Base-by-base conservation (phyloP, 2,797 vertebrate genomes). In the Typhlichthys eigenmanni region DNA sequence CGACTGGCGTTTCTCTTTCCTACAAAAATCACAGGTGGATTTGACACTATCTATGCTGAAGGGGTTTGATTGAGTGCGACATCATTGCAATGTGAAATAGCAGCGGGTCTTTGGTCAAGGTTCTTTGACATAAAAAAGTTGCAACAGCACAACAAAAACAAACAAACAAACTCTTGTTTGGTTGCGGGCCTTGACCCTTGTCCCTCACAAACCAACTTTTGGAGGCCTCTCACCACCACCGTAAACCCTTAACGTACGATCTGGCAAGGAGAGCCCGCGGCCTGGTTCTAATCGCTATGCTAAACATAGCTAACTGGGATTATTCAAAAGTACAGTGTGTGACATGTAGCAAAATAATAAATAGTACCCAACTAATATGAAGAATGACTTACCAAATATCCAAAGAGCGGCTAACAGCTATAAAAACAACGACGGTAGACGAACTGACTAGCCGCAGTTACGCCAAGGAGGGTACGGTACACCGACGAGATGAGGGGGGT, bases 361-460 rank as follows among this genome's bases (percentile, higher is more conserved):
- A 81, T 29, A 69, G 34, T 63, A 55, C 38, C 43, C 13, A 34
- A 8, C 5, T 38, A 29, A 14, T 52, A 19, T 47, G 19, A 17
- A 13, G 52, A 5, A 62, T 9, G 58, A 91, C 91, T 92, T 88
- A 92, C 91, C 91, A 68, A 86, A 82, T 78, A 68, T 83, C 78
- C 67, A 60, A 80, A 78, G 62, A 78, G 49, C 54, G 53, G 61
- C 59, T 75, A 70, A 80, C 80, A 76, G 78, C 64, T 60, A 80
- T 66, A 17, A 55, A 77, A 68, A 67, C 64, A 63, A 67, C 54
- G 64, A 66, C 62, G 48, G 59, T 66, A 58, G 52, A 56, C 54
- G 55, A 11, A 13, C 10, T 71, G 59, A 29, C 43, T 47, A 76
- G 57, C 61, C 65, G 78, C 56, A 55, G 76, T 66, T 72, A 62